Evolutionary conservation across 2,797 vertebrate genomes (phyloP).

Genomic region (Pantherophis alleghaniensis): DNA sequence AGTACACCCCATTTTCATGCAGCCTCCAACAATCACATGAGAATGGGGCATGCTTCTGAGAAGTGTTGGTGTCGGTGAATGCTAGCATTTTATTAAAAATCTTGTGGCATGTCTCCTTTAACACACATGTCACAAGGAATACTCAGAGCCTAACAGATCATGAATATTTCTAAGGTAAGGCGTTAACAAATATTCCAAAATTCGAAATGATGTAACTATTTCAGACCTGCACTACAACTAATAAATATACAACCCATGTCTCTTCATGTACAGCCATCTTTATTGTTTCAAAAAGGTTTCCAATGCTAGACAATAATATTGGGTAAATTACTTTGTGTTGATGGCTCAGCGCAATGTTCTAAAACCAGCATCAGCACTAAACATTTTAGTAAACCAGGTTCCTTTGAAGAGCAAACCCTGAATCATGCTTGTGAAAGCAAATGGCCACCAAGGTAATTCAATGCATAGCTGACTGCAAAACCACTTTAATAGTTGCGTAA

Average conservation of each 20-base stretch:
- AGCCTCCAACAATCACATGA: neutral
- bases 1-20: neutral
- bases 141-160: neutral
- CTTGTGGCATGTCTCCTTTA: neutral
- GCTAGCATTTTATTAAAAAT: neutral
- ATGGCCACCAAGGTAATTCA: conserved; percentile 39
- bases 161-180: neutral
- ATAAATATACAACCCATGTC: neutral
- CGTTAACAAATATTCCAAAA: neutral
- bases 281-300: neutral
- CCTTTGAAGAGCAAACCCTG: conserved; percentile 63
- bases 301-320: neutral
- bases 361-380: conserved; percentile 39
- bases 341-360: conserved; percentile 32
- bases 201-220: neutral
- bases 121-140: neutral
- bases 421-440: conserved; percentile 44
- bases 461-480: conserved; percentile 17
- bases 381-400: conserved; percentile 50
- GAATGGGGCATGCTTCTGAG: neutral
- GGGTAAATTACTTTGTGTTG: neutral
- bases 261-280: neutral
- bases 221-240: neutral
- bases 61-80: neutral
- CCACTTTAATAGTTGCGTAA: conserved; percentile 59